Evolutionary conservation across 2,113 vertebrate species (phyloP).

Genomic region (Deroptyus accipitrinus): DNA sequence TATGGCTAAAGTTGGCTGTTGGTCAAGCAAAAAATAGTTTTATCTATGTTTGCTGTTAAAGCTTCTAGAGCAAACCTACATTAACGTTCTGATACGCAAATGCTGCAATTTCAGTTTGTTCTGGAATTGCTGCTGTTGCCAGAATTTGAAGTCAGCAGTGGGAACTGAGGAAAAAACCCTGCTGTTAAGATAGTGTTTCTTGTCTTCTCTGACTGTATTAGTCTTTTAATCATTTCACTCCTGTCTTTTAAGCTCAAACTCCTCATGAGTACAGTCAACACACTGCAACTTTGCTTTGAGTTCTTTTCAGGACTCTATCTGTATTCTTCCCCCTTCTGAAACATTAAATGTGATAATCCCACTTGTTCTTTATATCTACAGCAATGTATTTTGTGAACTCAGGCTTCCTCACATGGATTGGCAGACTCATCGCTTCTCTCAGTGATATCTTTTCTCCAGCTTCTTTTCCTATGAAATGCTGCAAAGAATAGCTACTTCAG

Average conservation of each 20-base stretch:
- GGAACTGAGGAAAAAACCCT: neutral
- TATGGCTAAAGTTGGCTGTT: neutral
- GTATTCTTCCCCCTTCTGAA: neutral
- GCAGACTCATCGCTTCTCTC: neutral
- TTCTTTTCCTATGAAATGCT: neutral
- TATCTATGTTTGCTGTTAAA: slow-evolving; percentile 20
- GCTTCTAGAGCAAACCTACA: neutral
- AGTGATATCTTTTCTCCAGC: neutral
- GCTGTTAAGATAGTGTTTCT: neutral
- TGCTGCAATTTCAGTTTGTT: neutral
- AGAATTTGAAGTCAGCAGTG: neutral
- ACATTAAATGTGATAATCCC: neutral
- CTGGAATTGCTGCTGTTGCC: neutral
- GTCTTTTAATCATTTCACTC: neutral
- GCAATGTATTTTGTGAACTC: neutral
- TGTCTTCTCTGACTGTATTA: neutral
- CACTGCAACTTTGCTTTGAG: neutral
- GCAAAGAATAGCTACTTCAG: neutral
- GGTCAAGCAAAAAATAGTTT: neutral
- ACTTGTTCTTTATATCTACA: neutral
- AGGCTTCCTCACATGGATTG: neutral
- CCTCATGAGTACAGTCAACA: rapidly evolving
- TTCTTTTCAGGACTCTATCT: neutral
- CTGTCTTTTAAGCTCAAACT: neutral
- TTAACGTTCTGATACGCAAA: neutral